phyloP scores from a whole-genome alignment of 2,888 invertebrate genomes.

The Trachelus iudaicus region DNA sequence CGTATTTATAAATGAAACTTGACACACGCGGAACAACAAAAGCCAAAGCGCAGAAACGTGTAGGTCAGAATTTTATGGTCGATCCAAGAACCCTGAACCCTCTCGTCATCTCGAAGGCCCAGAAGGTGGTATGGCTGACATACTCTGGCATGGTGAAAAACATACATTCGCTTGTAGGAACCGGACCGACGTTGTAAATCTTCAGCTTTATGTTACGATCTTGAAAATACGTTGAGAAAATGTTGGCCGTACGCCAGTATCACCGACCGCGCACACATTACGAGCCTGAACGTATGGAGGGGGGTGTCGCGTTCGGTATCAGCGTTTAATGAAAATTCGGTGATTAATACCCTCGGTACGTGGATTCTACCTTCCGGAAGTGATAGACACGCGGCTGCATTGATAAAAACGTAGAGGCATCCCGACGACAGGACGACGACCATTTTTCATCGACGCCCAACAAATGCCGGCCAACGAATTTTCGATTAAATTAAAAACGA shows the following conservation, averaged over 20 bases:
- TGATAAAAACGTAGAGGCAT: neutral
- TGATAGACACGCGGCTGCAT: neutral
- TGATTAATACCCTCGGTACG: constrained; percentile 9
- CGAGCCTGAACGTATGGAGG: neutral
- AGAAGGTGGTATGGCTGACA: constrained; percentile 13
- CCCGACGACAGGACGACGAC: neutral
- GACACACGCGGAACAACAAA: neutral
- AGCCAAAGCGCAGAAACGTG: constrained; percentile 10
- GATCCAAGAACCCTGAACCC: constrained; percentile 22
- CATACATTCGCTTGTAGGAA: constrained; percentile 36
- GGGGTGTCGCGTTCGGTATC: neutral
- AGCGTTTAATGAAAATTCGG: constrained; percentile 12
- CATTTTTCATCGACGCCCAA: neutral
- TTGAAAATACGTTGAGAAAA: constrained; percentile 45
- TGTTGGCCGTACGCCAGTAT: constrained; percentile 39
- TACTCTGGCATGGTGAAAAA: constrained; percentile 35
- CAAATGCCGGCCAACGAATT: neutral
- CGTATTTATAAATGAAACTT: neutral
- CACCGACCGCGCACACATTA: neutral
- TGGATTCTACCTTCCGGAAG: neutral
- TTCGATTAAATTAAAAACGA: neutral
- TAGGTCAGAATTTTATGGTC: constrained; percentile 41
- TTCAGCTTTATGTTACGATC: constrained; percentile 48
- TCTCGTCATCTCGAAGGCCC: constrained; percentile 19
- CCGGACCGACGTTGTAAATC: constrained; percentile 45